Percentiles rank a stretch among this genome's conserved stretches.
Evolutionary conservation across 2,888 invertebrate genomes (phyloP).

Genomic region (Zygogramma bicolorata): DNA sequence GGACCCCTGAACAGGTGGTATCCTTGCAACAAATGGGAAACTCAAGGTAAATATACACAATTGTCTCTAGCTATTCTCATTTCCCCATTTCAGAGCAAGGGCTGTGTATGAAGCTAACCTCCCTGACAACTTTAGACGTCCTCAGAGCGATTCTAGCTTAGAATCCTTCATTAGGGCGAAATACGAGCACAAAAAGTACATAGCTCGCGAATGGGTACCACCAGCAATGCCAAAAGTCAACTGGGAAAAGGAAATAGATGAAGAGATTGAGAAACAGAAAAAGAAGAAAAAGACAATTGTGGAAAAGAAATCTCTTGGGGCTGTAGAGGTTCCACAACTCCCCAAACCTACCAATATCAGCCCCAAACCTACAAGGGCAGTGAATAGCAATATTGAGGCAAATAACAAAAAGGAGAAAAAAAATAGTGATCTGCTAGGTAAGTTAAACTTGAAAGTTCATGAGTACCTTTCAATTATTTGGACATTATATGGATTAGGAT

Average conservation of each 20-base stretch:
- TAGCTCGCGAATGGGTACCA: constrained; percentile 97
- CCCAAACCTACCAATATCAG: constrained; percentile 73
- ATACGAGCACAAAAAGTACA: constrained; percentile 98
- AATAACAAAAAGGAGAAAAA: constrained; percentile 54
- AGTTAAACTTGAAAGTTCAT: not conserved
- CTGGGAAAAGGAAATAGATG: constrained; percentile 74
- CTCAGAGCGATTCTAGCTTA: constrained; percentile 92
- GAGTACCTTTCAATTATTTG: not conserved
- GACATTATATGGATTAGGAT: not conserved
- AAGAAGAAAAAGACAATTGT: constrained; percentile 79
- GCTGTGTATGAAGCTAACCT: constrained; percentile 98
- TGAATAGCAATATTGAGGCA: constrained; percentile 39
- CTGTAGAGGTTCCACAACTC: constrained; percentile 69
- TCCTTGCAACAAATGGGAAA: constrained; percentile 98
- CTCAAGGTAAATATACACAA: constrained; percentile 67
- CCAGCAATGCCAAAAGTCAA: constrained; percentile 83
- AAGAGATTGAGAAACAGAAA: constrained; percentile 79
- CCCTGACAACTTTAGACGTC: constrained; percentile 94
- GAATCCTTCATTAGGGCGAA: constrained; percentile 98
- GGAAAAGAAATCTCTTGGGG: constrained; percentile 63
- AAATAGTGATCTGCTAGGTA: constrained; percentile 57
- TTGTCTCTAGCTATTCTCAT: too few relatives aligned
- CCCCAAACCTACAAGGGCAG: constrained; percentile 68
- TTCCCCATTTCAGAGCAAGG: constrained; percentile 81
- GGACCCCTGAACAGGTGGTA: constrained; percentile 95